Percentiles rank a stretch among this genome's conserved stretches.
phyloP scores from a whole-genome alignment of 2,888 invertebrate genomes.

The Orchestes rusci region DNA sequence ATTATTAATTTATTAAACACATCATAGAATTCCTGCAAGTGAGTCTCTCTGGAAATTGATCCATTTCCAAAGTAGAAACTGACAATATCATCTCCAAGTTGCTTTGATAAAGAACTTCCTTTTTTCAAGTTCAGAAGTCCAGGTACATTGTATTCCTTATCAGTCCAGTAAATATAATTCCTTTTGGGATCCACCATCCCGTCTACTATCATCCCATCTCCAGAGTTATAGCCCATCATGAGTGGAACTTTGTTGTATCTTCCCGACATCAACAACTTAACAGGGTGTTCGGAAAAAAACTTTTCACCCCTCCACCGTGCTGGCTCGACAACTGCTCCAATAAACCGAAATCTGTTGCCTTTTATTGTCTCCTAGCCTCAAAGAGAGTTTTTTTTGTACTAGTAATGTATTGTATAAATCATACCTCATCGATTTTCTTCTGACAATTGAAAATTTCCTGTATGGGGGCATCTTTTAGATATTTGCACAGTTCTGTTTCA shows the following conservation, averaged over 20 bases:
- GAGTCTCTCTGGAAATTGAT: slow-evolving; percentile 16
- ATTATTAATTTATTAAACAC: slow-evolving; percentile 8
- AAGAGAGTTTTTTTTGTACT: no score
- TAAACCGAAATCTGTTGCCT: slow-evolving; percentile 15
- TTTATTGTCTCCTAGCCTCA: slow-evolving; percentile 18
- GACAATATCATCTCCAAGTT: slow-evolving; percentile 28
- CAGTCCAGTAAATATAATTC: slow-evolving; percentile 24
- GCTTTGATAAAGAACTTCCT: slow-evolving; percentile 28
- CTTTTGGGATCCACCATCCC: slow-evolving; percentile 15
- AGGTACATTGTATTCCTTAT: slow-evolving; percentile 29
- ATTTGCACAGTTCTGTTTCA: slow-evolving; percentile 31
- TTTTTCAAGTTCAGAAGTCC: slow-evolving; percentile 29
- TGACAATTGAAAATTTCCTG: slow-evolving; percentile 36
- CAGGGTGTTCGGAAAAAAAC: slow-evolving; percentile 35
- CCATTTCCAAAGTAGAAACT: slow-evolving; percentile 33
- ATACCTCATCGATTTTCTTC: slow-evolving; percentile 15
- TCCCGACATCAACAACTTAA: slow-evolving; percentile 33
- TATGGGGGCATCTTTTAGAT: slow-evolving; percentile 38
- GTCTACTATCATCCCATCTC: slow-evolving; percentile 34
- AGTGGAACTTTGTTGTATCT: slow-evolving; percentile 38
- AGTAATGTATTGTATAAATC: background rate
- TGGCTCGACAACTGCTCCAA: slow-evolving; percentile 32
- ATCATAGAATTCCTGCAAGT: slow-evolving; percentile 20
- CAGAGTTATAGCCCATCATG: slow-evolving; percentile 37
- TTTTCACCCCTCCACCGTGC: slow-evolving; percentile 27